Base-by-base conservation (phyloP, 1,140 invertebrate species). In the Luehdorfia chinensis region DNA sequence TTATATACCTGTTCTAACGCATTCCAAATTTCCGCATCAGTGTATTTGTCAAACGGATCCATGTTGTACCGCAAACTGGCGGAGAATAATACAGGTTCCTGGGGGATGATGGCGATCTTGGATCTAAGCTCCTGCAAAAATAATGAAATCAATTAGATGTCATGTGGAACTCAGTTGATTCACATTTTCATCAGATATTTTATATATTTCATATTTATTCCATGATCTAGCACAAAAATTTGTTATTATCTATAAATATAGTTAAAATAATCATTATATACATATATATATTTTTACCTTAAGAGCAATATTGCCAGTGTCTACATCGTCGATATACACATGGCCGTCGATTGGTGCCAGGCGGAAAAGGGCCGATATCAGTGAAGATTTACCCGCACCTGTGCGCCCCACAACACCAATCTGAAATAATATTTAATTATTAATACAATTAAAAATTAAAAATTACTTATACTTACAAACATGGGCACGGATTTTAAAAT, bases 81-180 rank as follows among this genome's bases (percentile, higher is more conserved):
- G 1, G 94, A 94, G 73, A 97, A 97, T 1, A 97, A 73, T 7
- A 97, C 92, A 0, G 96, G 95, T 58, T 94, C 94, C 80, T 97
- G 79, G 3, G 89, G 93, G 55, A 95, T 94, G 44, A 94, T 93
- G 0, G 93, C 91, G 9, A 95, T 88, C 58, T 90, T 90, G 8
- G 89, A 87, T 19, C 94, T 75, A 1, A 95, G 77, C 53, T 92
- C 90, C 73, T 92, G 84, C 6, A 93, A 86, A 27, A 21, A 50
- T n/a, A n/a, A 33, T 14, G 43, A 49, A 34, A 39, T n/a, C n/a
- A n/a, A n/a, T n/a, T n/a, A n/a, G n/a, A n/a, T n/a, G n/a, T n/a
- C n/a, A n/a, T n/a, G n/a, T n/a, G n/a, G n/a, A n/a, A n/a, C n/a
- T n/a, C n/a, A n/a, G n/a, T n/a, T n/a, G n/a, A n/a, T n/a, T n/a